A percentile compares a stretch with the other conserved stretches of the same genome.
Conservation (phyloP, 1,140 invertebrate species). For the Listronotus bonariensis region DNA sequence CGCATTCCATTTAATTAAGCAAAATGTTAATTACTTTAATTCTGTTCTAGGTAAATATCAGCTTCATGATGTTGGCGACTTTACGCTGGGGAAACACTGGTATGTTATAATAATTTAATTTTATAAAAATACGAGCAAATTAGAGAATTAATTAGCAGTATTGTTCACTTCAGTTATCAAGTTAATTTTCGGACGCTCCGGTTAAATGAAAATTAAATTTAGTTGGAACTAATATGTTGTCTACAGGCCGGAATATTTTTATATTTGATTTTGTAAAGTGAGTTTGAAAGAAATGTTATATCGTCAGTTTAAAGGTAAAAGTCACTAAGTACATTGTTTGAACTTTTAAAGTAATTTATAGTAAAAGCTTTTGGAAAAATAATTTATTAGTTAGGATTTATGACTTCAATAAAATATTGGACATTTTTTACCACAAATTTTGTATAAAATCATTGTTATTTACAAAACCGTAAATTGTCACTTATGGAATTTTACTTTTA, state of each 20-base stretch:
- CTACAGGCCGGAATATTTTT: neutral
- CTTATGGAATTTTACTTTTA: too few relatives aligned
- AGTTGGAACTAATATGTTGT: neutral
- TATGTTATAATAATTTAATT: conserved; percentile 29
- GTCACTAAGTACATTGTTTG: too few relatives aligned
- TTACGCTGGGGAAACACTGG: neutral
- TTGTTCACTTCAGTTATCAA: conserved; percentile 26
- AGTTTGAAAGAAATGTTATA: too few relatives aligned
- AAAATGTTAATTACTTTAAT: conserved; percentile 13
- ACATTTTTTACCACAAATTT: too few relatives aligned
- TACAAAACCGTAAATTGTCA: too few relatives aligned
- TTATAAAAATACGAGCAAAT: conserved; percentile 25
- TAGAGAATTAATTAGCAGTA: conserved; percentile 28
- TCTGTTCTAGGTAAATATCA: conserved; percentile 18
- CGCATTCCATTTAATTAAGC: conserved; percentile 19
- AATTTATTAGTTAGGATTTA: too few relatives aligned
- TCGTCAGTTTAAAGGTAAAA: too few relatives aligned
- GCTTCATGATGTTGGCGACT: neutral
- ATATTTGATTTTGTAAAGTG: too few relatives aligned
- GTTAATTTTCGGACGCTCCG: conserved; percentile 19
- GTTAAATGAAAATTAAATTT: conserved; percentile 22
- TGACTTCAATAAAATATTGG: too few relatives aligned
- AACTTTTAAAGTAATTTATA: too few relatives aligned
- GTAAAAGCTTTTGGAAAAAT: too few relatives aligned
- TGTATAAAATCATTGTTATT: too few relatives aligned